phyloP scores from a whole-genome alignment of 2,113 vertebrate genomes.

The Ceyx cyanopectus region DNA sequence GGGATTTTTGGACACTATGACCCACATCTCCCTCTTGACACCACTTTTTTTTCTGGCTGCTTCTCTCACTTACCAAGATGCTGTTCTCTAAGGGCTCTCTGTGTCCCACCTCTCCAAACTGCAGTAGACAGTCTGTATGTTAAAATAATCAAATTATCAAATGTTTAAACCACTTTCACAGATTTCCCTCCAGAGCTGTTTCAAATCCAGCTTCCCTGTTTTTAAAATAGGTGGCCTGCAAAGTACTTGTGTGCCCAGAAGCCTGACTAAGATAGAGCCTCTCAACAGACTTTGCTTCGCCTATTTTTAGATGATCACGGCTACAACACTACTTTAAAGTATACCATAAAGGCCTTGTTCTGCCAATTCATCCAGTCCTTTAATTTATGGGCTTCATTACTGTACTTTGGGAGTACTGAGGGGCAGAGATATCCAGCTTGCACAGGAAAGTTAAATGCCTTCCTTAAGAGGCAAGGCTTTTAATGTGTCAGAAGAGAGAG shows the following conservation, averaged over 20 bases:
- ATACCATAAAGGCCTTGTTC: not conserved
- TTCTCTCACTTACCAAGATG: not conserved
- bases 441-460: not conserved
- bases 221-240: not conserved
- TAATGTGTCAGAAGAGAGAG: slow-evolving; percentile 31
- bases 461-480: slow-evolving; percentile 38
- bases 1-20: not conserved
- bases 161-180: not conserved
- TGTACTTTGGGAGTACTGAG: not conserved
- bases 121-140: not conserved
- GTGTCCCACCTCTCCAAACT: not conserved
- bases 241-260: not conserved
- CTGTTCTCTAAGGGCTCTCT: not conserved
- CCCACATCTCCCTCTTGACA: not conserved
- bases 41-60: not conserved
- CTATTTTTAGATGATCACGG: not conserved
- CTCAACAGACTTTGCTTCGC: not conserved
- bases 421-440: not conserved
- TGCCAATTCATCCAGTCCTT: not conserved
- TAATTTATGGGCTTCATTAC: not conserved
- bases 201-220: not conserved
- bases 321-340: not conserved
- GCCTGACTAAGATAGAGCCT: not conserved
- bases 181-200: not conserved
- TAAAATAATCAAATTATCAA: not conserved